Evolutionary conservation across 1,140 invertebrate species (phyloP), one percentile per base, ranked within the genome.

Genomic region (Diprion similis): DNA sequence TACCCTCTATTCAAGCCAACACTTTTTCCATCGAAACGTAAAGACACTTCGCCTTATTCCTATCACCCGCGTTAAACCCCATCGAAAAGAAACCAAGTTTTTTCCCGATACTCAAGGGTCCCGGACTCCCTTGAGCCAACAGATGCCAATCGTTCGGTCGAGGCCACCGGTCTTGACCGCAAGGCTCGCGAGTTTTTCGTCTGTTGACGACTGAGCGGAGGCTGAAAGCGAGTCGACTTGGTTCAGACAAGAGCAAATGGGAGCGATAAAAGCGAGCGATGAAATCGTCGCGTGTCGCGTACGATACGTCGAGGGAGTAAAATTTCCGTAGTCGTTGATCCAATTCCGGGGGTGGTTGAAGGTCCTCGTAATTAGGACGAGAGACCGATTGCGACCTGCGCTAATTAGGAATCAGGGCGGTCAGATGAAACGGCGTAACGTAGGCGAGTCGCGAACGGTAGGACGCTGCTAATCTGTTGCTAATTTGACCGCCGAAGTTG

Each of bases 401-500:
- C 51, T 59, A 59, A 59, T 59, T 59, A 17, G 11, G 51, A 59
- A 59, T 59, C 51, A 17, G 4, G 11, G 11, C 51, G 11, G 11
- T 15, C 51, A 59, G 51, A 15, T 59, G 24, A 37, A 59, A 59
- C 51, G 51, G n/a, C 11, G n/a, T 59, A 15, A 15, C 51, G 51
- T 17, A 59, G n/a, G 51, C 11, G 51, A 17, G 11, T 59, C n/a
- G 8, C 3, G 6, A 17, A 13, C 51, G 9, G 51, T 8, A 59
- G 51, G 51, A 59, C 51, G 51, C 51, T 4, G 11, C 51, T 59
- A 59, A 59, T 59, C 51, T 59, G 51, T 59, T 59, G 51, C 51
- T 59, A 59, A 59, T 59, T 59, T 59, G 51, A 59, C 51, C 51
- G n/a, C 51, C 11, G n/a, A 59, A 59, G 51, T 59, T 59, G 51